Percentiles rank a stretch among this genome's conserved stretches.
Evolutionary conservation across 2,888 invertebrate species (phyloP).

Genomic region (Melanophora roralis): DNA sequence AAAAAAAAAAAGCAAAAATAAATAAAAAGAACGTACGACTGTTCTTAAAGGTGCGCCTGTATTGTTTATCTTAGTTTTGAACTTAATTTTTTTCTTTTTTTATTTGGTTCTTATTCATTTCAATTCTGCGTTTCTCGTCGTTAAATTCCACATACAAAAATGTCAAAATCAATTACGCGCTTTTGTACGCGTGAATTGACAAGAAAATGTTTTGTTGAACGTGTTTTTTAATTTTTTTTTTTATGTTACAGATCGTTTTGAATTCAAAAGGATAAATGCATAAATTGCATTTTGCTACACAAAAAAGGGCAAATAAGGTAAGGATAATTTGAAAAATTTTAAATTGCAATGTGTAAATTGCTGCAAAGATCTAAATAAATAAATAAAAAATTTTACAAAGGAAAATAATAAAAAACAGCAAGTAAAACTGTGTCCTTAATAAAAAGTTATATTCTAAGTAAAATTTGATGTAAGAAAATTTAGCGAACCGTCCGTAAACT

Average conservation of each 20-base stretch:
- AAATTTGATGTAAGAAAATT: no score
- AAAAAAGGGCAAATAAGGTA: background rate
- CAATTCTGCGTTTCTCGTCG: conserved; percentile 37
- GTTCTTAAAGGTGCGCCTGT: conserved; percentile 61
- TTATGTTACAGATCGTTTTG: conserved; percentile 47
- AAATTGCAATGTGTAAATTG: conserved; percentile 67
- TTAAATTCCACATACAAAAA: conserved; percentile 62
- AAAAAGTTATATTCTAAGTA: no score
- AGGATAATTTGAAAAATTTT: conserved; percentile 67
- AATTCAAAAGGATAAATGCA: conserved; percentile 54
- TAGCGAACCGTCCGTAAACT: no score
- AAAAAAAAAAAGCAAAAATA: background rate
- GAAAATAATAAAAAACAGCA: background rate
- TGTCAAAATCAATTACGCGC: conserved; percentile 71
- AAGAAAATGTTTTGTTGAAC: conserved; percentile 63
- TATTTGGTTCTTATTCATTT: conserved; percentile 40
- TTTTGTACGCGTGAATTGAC: conserved; percentile 67
- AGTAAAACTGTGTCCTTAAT: conserved; percentile 6
- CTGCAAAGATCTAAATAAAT: conserved; percentile 24
- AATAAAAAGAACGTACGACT: conserved; percentile 29
- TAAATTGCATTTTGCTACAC: conserved; percentile 29
- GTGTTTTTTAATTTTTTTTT: background rate
- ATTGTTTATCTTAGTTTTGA: conserved; percentile 41
- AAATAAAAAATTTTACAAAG: no score
- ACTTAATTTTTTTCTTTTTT: conserved; percentile 34